Percentiles rank a stretch among this genome's conserved stretches.
Conservation (phyloP, 1,140 invertebrate genomes). For the Apolygus lucorum region DNA sequence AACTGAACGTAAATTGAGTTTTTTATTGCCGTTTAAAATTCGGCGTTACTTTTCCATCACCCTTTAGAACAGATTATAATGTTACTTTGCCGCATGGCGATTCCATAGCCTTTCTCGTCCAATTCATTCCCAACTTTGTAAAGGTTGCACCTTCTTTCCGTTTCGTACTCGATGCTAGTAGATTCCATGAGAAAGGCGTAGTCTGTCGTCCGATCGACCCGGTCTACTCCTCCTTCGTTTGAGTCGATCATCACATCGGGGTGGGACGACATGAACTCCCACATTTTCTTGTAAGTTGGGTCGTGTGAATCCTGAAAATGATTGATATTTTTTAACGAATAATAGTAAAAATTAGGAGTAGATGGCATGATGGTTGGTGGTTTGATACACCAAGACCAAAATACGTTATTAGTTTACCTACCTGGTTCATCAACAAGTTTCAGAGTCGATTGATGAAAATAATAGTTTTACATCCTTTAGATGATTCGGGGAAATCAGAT, state of each 20-base stretch:
- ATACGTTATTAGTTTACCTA: too few species aligned
- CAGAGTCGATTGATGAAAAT: not conserved
- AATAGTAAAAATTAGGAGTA: not conserved
- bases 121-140: slow-evolving; percentile 67
- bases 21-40: too few species aligned
- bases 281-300: slow-evolving; percentile 29
- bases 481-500: not conserved
- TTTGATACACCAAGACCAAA: too few species aligned
- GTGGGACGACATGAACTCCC: slow-evolving; percentile 28
- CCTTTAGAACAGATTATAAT: too few species aligned
- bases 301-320: slow-evolving; percentile 27
- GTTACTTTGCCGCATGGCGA: slow-evolving; percentile 72
- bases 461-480: not conserved
- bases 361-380: too few species aligned
- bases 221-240: slow-evolving; percentile 62
- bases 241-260: slow-evolving; percentile 49
- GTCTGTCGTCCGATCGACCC: slow-evolving; percentile 49
- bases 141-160: slow-evolving; percentile 70
- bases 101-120: slow-evolving; percentile 81
- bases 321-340: not conserved
- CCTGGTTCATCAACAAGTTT: not conserved
- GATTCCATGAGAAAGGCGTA: slow-evolving; percentile 72
- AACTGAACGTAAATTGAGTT: too few species aligned
- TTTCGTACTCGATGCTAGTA: slow-evolving; percentile 53
- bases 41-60: too few species aligned